phyloP scores from a whole-genome alignment of 2,113 vertebrate species.

The Zonotrichia leucophrys region DNA sequence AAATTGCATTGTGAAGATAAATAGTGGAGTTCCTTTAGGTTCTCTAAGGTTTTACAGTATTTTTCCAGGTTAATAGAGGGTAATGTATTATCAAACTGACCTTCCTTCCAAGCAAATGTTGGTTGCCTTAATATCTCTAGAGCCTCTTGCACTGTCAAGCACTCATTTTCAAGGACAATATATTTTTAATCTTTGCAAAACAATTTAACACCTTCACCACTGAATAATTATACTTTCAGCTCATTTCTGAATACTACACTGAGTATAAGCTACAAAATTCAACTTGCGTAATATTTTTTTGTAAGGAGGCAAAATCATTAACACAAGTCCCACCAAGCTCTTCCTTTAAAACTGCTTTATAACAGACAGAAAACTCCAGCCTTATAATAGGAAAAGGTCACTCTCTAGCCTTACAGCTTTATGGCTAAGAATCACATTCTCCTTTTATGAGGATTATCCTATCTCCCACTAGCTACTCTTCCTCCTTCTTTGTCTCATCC shows the following conservation, averaged over 20 bases:
- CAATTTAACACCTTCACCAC: conserved; percentile 48
- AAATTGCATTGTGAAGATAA: background rate
- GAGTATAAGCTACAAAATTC: background rate
- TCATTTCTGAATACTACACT: background rate
- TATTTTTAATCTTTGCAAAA: conserved; percentile 66
- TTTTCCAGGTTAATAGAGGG: conserved; percentile 60
- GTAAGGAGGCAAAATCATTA: background rate
- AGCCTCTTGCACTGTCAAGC: conserved; percentile 40
- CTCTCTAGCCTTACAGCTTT: background rate
- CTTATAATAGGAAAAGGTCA: background rate
- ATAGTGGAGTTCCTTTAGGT: background rate
- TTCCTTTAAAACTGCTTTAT: background rate
- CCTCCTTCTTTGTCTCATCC: background rate
- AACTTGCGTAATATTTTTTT: background rate
- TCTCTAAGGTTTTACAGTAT: background rate
- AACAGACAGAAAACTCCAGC: background rate
- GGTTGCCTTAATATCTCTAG: conserved; percentile 49
- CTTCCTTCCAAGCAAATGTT: conserved; percentile 66
- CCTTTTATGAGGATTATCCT: background rate
- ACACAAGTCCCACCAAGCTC: background rate
- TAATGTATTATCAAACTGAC: conserved; percentile 52
- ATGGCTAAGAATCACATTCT: background rate
- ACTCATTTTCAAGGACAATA: conserved; percentile 63
- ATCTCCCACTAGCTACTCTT: background rate
- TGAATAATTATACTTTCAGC: conserved; percentile 37